These are phyloP conservation scores for Holothuria scabra DNA, from an alignment of 53 echinoderm and acorn worm genomes.

Conservation along the genomic window DNA sequence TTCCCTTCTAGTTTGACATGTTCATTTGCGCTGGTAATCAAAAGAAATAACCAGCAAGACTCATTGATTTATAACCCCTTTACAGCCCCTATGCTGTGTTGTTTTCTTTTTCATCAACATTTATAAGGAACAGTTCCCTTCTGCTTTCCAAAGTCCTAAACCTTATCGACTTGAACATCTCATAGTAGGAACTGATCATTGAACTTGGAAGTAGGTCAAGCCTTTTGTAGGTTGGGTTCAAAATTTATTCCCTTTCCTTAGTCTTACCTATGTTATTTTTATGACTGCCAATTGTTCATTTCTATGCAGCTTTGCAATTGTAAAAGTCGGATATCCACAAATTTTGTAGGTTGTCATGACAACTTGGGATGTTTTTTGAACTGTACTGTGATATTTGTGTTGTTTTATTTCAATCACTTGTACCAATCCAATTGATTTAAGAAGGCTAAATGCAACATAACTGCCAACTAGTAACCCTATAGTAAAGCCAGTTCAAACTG, in stretches of 20 bases:
- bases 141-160: too few relatives aligned
- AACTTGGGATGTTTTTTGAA: slow-evolving; percentile 11
- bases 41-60: too few relatives aligned
- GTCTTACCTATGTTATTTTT: too few relatives aligned
- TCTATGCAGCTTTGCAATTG: too few relatives aligned
- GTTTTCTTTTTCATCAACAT: neutral
- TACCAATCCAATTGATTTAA: slow-evolving; percentile 7
- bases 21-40: too few relatives aligned
- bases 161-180: too few relatives aligned
- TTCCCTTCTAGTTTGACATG: too few relatives aligned
- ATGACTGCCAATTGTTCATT: too few relatives aligned
- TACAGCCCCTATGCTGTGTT: slow-evolving; percentile 8
- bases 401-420: slow-evolving; percentile 25
- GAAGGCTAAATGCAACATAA: slow-evolving; percentile 36
- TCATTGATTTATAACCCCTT: slow-evolving; percentile 39
- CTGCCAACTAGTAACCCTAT: too few relatives aligned
- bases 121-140: too few relatives aligned
- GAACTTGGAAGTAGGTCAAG: slow-evolving; percentile 31
- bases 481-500: too few relatives aligned
- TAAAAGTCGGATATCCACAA: neutral
- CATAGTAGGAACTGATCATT: too few relatives aligned
- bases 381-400: slow-evolving; percentile 15
- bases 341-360: slow-evolving; percentile 11
- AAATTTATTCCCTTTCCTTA: neutral
- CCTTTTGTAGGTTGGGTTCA: slow-evolving; percentile 34